Percentiles rank a stretch among this genome's conserved stretches.
phyloP scores from a whole-genome alignment of 1,140 invertebrate species.

The Listronotus oregonensis region DNA sequence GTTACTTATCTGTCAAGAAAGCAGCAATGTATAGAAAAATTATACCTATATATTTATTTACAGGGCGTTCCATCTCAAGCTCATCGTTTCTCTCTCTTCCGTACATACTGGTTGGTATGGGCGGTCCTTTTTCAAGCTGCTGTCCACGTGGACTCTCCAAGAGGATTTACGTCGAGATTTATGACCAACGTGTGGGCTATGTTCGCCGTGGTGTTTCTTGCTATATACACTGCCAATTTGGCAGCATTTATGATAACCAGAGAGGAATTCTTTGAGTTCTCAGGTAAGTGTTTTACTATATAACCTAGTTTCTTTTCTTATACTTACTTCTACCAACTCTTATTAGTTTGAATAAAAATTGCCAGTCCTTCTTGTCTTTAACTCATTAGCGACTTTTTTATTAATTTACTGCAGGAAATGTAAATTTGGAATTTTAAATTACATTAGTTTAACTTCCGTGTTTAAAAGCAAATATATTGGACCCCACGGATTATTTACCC shows the following conservation, averaged over 20 bases:
- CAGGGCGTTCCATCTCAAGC: conserved; percentile 64
- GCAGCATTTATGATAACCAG: conserved; percentile 99
- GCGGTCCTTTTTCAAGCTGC: conserved; percentile 96
- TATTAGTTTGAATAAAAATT: too few species aligned
- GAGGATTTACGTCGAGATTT: conserved; percentile 91
- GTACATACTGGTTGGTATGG: conserved; percentile 99
- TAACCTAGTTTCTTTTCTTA: too few species aligned
- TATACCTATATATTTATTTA: conserved; percentile 28
- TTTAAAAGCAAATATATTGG: too few species aligned
- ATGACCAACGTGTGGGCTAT: conserved; percentile 98
- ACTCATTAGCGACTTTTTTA: too few species aligned
- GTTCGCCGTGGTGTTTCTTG: conserved; percentile 93
- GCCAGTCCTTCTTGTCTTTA: too few species aligned
- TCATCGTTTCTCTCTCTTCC: conserved; percentile 92
- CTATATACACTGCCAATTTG: conserved; percentile 95
- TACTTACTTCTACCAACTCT: too few species aligned
- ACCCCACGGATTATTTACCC: too few species aligned
- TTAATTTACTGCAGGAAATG: too few species aligned
- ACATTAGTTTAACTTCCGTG: too few species aligned
- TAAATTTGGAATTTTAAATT: too few species aligned
- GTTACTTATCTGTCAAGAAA: not conserved
- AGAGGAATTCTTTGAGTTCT: conserved; percentile 95
- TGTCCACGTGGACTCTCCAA: conserved; percentile 93
- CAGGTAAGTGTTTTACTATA: conserved; percentile 56
- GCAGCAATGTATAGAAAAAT: not conserved